Percentiles rank a stretch among this genome's conserved stretches.
Conservation (phyloP, 2,797 vertebrate genomes). For the Syngnathus acus region DNA sequence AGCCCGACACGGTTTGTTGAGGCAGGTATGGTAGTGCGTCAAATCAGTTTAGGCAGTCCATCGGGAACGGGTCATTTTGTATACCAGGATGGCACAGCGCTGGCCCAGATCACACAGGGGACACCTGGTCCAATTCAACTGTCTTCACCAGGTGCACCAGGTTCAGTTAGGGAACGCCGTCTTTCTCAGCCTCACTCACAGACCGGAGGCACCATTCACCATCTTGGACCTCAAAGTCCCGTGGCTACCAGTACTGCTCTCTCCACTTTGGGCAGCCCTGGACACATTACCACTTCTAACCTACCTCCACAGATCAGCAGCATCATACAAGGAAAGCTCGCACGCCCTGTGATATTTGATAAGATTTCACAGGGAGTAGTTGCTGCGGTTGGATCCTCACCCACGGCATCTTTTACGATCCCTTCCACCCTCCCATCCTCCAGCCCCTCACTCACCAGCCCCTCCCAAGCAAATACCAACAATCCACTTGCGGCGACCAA, state of each 20-base stretch:
- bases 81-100: conserved; percentile 84
- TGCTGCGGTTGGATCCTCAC: conserved; percentile 71
- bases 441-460: conserved; percentile 80
- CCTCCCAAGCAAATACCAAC: conserved; percentile 74
- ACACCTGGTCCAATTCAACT: conserved; percentile 80
- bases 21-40: conserved; percentile 83
- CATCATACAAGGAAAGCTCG: conserved; percentile 91
- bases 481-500: conserved; percentile 73
- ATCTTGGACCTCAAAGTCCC: conserved; percentile 90
- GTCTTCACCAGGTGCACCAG: conserved; percentile 71
- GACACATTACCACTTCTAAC: conserved; percentile 89
- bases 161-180: conserved; percentile 78
- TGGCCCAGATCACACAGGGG: conserved; percentile 81
- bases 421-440: conserved; percentile 81
- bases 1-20: conserved; percentile 91
- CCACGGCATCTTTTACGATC: conserved; percentile 75
- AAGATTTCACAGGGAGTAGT: conserved; percentile 77
- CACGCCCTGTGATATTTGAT: conserved; percentile 85
- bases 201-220: conserved; percentile 92
- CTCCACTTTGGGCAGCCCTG: conserved; percentile 78
- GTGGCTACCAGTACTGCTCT: conserved; percentile 75
- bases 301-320: conserved; percentile 97
- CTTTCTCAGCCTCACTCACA: conserved; percentile 94
- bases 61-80: conserved; percentile 82
- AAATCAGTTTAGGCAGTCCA: conserved; percentile 84